Evolutionary conservation across 2,797 vertebrate genomes (phyloP).

Genomic region (Pseudochirops corinnae): DNA sequence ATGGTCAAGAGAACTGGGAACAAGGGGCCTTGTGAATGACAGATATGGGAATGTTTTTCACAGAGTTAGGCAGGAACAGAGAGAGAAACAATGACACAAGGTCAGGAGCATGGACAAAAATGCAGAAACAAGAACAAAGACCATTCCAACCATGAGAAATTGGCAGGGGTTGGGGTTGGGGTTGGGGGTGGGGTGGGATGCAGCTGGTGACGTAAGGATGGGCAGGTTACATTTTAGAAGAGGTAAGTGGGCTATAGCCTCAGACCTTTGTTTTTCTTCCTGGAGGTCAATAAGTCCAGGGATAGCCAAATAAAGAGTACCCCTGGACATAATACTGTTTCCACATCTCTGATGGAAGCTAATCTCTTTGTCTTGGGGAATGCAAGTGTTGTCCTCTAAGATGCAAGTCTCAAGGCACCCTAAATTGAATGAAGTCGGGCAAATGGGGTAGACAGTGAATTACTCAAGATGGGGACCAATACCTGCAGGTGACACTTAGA

Average conservation of each 20-base stretch:
- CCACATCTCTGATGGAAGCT: neutral
- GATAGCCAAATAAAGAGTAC: neutral
- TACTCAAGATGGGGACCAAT: neutral
- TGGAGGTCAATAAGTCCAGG: neutral
- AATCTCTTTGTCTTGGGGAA: neutral
- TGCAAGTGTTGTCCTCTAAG: neutral
- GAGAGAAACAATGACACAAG: neutral
- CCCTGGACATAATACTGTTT: neutral
- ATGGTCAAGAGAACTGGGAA: neutral
- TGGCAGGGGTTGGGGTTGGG: neutral
- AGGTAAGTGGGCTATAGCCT: neutral
- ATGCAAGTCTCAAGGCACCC: neutral
- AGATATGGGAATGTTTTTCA: neutral
- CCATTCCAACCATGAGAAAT: neutral
- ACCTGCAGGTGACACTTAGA: neutral
- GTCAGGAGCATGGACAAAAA: neutral
- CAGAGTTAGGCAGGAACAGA: neutral
- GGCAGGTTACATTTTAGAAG: neutral
- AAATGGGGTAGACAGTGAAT: neutral
- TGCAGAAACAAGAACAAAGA: neutral
- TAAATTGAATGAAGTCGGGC: neutral
- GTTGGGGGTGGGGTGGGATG: neutral
- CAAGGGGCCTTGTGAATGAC: neutral
- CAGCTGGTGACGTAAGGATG: neutral
- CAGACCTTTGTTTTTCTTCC: neutral